A percentile compares a stretch with the other conserved stretches of the same genome.
Evolutionary conservation across 2,888 invertebrate species (phyloP).

Genomic region (Dusona sp.): DNA sequence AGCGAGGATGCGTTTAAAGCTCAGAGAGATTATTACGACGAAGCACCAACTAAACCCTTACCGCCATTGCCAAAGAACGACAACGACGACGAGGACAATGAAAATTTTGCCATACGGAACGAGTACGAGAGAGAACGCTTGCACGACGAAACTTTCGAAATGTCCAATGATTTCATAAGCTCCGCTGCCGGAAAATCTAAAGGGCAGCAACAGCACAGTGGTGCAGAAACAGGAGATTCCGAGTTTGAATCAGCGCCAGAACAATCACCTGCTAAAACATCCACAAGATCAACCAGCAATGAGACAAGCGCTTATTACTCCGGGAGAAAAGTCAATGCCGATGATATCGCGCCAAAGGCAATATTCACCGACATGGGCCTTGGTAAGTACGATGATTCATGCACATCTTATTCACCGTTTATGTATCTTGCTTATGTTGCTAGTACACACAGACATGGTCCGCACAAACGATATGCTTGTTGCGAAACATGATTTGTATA

Average conservation of each 20-base stretch:
- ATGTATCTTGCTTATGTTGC: not conserved
- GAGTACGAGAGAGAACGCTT: constrained; percentile 50
- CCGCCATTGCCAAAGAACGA: constrained; percentile 78
- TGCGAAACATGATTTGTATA: not conserved
- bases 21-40: constrained; percentile 59
- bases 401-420: not conserved
- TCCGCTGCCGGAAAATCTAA: constrained; percentile 8
- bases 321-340: constrained; percentile 75
- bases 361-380: constrained; percentile 91
- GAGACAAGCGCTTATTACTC: constrained; percentile 53
- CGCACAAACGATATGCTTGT: not conserved
- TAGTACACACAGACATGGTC: constrained; percentile 1
- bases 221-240: constrained; percentile 77
- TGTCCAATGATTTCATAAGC: constrained; percentile 73
- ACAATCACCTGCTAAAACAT: constrained; percentile 77
- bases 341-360: constrained; percentile 86
- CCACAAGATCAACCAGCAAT: constrained; percentile 72
- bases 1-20: constrained; percentile 5
- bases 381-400: constrained; percentile 86
- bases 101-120: constrained; percentile 50
- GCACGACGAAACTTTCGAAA: constrained; percentile 70
- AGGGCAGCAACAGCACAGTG: constrained; percentile 65
- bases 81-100: constrained; percentile 71
- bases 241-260: constrained; percentile 83
- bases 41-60: constrained; percentile 80